Conservation (phyloP, 1,140 invertebrate species). For the Batillaria attramentaria region DNA sequence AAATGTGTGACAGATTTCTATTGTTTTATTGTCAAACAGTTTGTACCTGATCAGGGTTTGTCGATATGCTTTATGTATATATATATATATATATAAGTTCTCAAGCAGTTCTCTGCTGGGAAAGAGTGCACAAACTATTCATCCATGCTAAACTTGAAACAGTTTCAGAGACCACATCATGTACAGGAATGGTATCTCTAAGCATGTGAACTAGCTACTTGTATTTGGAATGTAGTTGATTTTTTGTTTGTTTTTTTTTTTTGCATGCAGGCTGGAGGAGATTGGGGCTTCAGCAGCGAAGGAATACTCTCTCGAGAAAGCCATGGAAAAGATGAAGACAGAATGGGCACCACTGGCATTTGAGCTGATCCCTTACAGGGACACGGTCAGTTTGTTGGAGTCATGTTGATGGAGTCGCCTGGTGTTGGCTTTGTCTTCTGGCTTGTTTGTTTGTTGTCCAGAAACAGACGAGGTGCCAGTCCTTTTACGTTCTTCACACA, state of each 20-base stretch:
- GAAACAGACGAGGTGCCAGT: no score
- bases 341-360: slow-evolving; percentile 72
- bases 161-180: neutral
- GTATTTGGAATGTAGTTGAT: neutral
- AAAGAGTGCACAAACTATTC: neutral
- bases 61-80: neutral
- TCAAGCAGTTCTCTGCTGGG: neutral
- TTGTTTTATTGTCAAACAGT: neutral
- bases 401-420: no score
- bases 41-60: no score
- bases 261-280: slow-evolving; percentile 69
- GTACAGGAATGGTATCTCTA: neutral
- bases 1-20: neutral
- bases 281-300: slow-evolving; percentile 72
- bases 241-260: neutral
- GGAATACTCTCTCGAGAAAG: slow-evolving; percentile 72
- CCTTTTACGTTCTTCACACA: no score
- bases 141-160: neutral
- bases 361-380: slow-evolving; percentile 77
- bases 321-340: slow-evolving; percentile 71
- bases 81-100: neutral
- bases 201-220: neutral
- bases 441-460: no score
- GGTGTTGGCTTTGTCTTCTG: no score
- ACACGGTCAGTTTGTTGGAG: slow-evolving; percentile 72